Conservation (phyloP, 2,797 vertebrate genomes). For the Squalus acanthias region DNA sequence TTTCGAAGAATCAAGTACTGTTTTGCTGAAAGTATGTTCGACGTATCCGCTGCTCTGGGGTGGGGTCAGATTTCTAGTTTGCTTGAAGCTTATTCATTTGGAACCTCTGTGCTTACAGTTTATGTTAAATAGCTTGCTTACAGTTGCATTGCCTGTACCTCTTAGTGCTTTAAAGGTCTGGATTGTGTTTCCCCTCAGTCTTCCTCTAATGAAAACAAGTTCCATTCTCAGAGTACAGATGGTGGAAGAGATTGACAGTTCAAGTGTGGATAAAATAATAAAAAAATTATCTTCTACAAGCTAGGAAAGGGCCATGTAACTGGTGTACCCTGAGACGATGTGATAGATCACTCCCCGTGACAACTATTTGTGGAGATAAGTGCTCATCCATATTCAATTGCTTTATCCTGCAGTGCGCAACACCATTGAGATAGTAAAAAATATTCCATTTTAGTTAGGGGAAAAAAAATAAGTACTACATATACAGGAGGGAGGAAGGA, state of each 20-base stretch:
- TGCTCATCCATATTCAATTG: not conserved
- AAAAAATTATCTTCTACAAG: not conserved
- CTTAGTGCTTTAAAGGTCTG: not conserved
- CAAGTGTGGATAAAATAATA: not conserved
- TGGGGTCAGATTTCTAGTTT: not conserved
- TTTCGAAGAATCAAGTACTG: not conserved
- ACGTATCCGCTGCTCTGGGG: not conserved
- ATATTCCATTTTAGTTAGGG: not conserved
- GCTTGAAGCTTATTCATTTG: not conserved
- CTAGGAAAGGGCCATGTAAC: not conserved
- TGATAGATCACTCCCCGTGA: not conserved
- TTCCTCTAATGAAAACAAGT: not conserved
- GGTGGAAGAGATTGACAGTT: not conserved
- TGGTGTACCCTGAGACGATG: not conserved
- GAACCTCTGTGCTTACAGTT: not conserved
- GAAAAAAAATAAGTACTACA: not conserved
- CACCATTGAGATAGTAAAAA: not conserved
- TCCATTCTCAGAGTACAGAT: not conserved
- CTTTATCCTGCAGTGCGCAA: not conserved
- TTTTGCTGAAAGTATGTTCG: not conserved
- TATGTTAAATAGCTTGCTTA: not conserved
- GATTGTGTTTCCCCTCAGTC: not conserved
- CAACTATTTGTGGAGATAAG: not conserved
- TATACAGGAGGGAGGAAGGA: not conserved
- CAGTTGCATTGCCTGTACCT: not conserved